A percentile compares a stretch with the other conserved stretches of the same genome.
These are phyloP conservation scores for Diphyllodes magnificus DNA, from an alignment of 2,113 vertebrate genomes.

Conservation along the genomic window DNA sequence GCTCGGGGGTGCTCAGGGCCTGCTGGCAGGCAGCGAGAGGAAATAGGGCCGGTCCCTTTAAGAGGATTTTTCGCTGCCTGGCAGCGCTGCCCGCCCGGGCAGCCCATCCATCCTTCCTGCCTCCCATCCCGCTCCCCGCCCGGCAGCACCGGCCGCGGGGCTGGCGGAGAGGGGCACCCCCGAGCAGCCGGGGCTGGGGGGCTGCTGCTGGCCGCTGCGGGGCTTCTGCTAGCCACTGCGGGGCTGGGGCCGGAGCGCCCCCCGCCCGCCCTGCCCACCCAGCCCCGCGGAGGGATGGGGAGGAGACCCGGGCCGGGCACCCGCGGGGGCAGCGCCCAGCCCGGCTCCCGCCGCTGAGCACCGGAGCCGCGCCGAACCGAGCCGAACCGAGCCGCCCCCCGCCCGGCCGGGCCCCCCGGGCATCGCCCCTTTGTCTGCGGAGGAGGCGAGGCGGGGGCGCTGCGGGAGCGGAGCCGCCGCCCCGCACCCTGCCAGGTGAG, in stretches of 20 bases:
- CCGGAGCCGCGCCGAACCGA: not conserved
- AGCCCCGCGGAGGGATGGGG: not conserved
- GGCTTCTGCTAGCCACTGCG: not conserved
- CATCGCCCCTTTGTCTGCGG: conserved; percentile 41
- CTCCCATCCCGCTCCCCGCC: not conserved
- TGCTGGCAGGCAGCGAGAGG: not conserved
- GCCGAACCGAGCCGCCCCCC: not conserved
- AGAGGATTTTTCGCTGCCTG: conserved; percentile 24
- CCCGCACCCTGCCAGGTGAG: conserved; percentile 15
- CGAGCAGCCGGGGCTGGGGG: not conserved
- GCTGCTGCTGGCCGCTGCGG: not conserved
- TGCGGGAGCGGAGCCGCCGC: not conserved
- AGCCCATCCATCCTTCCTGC: not conserved
- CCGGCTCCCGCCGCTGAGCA: not conserved
- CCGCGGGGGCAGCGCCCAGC: not conserved
- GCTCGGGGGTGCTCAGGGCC: not conserved
- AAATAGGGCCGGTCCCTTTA: conserved; percentile 42
- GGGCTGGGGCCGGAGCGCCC: not conserved
- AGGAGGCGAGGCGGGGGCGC: not conserved
- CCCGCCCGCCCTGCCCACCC: not conserved
- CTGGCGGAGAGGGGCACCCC: not conserved
- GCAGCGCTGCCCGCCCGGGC: not conserved
- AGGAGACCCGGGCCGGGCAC: not conserved
- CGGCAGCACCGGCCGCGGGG: not conserved
- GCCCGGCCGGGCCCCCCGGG: not conserved